Base-by-base conservation (phyloP, 2,797 vertebrate genomes). In the Bovichtus diacanthus region DNA sequence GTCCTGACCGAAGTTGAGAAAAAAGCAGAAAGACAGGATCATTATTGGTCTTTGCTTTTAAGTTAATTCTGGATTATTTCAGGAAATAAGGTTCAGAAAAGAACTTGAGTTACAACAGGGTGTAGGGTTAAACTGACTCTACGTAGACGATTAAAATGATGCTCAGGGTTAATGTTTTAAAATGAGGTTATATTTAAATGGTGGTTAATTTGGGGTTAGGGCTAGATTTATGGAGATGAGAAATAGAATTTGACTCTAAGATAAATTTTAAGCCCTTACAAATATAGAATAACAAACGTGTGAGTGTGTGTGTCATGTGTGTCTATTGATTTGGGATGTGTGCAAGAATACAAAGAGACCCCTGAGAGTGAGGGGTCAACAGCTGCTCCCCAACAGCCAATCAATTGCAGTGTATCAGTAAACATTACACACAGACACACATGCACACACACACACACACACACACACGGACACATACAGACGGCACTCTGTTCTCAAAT, bases 331-430 rank as follows among this genome's bases (percentile, higher is more conserved):
- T 90, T 90, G 78, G 84, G 90, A 91, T 90, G 88, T 94, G 93
- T 92, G 90, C 90, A 93, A 94, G 92, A 93, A 94, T 91, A 94
- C 93, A 94, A 91, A 91, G 88, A 94, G 92, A 94, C 93, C 93
- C 93, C 92, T 89, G 93, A 93, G 92, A 94, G 90, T 85, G 81
- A 93, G 91, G 91, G 94, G 94, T 95, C 94, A 95, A 93, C 91
- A 90, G 90, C 92, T 93, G 93, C 93, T 95, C 93, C 93, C 93
- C 91, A 90, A 95, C 90, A 93, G 89, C 92, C 94, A 94, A 95
- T 96, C 94, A 95, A 95, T 95, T 90, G 87, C 89, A 90, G 90
- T 92, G 89, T 95, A 92, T 95, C 93, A 93, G 93, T 93, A 94
- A 94, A 95, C 92, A 94, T 89, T 90, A 92, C 92, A 91, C 92